These are phyloP conservation scores for Ceratosolen fusciceps DNA, from an alignment of 1,140 invertebrate species.

Conservation along the genomic window DNA sequence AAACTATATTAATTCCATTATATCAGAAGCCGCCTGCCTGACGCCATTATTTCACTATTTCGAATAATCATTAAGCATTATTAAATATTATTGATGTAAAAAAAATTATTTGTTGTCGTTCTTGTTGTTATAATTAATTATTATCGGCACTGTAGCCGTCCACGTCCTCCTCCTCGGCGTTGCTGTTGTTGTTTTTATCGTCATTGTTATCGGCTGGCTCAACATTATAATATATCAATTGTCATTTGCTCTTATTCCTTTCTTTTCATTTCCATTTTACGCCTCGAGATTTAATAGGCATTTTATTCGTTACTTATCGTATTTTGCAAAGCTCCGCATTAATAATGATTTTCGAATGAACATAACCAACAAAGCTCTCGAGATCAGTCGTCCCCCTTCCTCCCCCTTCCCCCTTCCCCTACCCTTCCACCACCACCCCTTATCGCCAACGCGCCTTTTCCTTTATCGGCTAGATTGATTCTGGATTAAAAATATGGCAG, in stretches of 20 bases:
- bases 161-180: neutral
- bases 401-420: too few relatives aligned
- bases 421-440: too few relatives aligned
- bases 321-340: neutral
- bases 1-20: conserved; percentile 7
- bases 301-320: neutral
- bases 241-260: neutral
- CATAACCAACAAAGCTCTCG: too few relatives aligned
- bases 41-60: too few relatives aligned
- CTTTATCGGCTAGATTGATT: neutral
- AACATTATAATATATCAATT: neutral
- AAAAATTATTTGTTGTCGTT: conserved; percentile 2
- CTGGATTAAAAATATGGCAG: neutral
- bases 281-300: neutral
- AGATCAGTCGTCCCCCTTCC: too few relatives aligned
- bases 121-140: too few relatives aligned
- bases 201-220: neutral
- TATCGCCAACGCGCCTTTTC: too few relatives aligned
- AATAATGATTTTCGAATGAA: neutral
- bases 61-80: too few relatives aligned
- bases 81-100: too few relatives aligned
- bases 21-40: too few relatives aligned
- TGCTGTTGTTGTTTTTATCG: neutral
- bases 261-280: neutral
- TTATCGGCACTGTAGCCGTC: neutral